Conservation (phyloP, 1,140 invertebrate species). For the Cyphomyrmex costatus region DNA sequence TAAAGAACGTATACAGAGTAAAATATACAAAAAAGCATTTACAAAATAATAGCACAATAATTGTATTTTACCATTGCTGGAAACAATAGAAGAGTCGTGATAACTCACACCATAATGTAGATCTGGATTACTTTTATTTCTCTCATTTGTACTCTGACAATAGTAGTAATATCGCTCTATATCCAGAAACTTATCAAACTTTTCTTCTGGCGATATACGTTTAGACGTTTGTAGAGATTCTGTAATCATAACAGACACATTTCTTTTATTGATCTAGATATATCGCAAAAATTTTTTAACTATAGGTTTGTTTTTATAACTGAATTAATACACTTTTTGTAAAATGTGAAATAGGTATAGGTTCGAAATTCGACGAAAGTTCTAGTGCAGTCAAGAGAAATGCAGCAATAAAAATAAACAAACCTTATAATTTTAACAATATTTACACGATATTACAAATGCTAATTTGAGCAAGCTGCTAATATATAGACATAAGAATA, state of each 20-base stretch:
- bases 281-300: neutral
- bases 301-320: neutral
- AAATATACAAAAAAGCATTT: too few relatives aligned
- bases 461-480: neutral
- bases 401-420: too few relatives aligned
- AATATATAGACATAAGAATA: neutral
- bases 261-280: neutral
- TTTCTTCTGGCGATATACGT: conserved; percentile 63
- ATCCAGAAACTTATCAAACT: conserved; percentile 80
- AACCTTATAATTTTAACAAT: too few relatives aligned
- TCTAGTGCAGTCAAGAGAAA: too few relatives aligned
- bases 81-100: conserved; percentile 69
- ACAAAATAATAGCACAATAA: conserved; percentile 15
- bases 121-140: conserved; percentile 58
- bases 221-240: conserved; percentile 56
- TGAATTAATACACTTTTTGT: too few relatives aligned
- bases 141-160: conserved; percentile 65
- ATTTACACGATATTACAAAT: neutral
- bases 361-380: too few relatives aligned
- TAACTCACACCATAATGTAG: conserved; percentile 78
- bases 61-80: conserved; percentile 79
- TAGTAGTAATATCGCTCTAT: conserved; percentile 73
- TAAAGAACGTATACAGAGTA: neutral
- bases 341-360: too few relatives aligned
- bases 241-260: conserved; percentile 58